phyloP scores from a whole-genome alignment of 1,140 invertebrate genomes.

The Druon quercuslanigerum region DNA sequence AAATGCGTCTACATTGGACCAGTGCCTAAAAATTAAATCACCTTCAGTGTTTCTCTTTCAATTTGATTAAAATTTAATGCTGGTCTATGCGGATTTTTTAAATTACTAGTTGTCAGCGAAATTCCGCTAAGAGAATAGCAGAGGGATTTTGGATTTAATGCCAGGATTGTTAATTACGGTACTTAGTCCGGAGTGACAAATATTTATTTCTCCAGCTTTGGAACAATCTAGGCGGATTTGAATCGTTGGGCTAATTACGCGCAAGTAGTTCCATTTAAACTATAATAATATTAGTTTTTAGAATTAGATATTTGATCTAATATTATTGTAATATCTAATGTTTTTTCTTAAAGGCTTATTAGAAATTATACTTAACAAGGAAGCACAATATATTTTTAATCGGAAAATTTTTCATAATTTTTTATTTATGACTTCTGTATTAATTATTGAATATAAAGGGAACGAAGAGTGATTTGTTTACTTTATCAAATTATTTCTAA shows the following conservation, averaged over 20 bases:
- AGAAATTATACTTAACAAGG: no score
- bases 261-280: no score
- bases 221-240: neutral
- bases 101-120: neutral
- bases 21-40: conserved; percentile 20
- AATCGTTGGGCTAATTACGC: conserved; percentile 3
- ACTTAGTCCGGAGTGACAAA: conserved; percentile 8
- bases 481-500: no score
- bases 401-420: no score
- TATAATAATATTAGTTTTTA: no score
- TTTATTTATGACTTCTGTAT: no score
- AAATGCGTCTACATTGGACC: conserved; percentile 10
- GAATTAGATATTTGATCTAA: no score
- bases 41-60: conserved; percentile 8
- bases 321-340: no score
- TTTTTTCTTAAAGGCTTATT: no score
- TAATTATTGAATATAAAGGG: no score
- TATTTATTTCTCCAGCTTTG: conserved; percentile 18
- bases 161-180: conserved; percentile 8
- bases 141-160: neutral
- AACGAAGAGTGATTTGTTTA: no score
- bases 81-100: conserved; percentile 5
- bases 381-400: no score
- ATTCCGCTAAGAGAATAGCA: neutral
- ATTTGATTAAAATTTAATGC: conserved; percentile 11